These are phyloP conservation scores for Chelmon rostratus DNA, from an alignment of 2,797 vertebrate genomes.

Conservation along the genomic window DNA sequence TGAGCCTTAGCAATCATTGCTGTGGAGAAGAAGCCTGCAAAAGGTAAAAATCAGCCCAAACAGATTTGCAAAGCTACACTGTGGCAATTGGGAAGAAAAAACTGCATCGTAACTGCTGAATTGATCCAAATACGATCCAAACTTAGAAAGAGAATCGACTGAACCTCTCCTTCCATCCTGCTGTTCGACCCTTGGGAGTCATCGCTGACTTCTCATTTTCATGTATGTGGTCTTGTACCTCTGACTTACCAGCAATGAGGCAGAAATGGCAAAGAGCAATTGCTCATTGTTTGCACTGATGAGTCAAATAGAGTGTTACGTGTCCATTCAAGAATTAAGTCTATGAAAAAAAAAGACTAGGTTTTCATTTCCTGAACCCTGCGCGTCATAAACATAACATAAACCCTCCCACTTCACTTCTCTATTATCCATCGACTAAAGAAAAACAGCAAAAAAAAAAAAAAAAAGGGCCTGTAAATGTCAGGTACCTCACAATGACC, in stretches of 20 bases:
- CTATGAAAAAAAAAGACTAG: not conserved
- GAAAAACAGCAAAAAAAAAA: slow-evolving; percentile 5
- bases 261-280: slow-evolving; percentile 23
- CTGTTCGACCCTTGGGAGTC: not conserved
- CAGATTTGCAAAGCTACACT: not conserved
- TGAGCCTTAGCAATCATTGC: not conserved
- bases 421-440: not conserved
- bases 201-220: not conserved
- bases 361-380: slow-evolving; percentile 34
- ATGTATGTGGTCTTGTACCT: slow-evolving; percentile 4
- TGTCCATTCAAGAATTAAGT: slow-evolving; percentile 39
- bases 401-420: slow-evolving; percentile 26
- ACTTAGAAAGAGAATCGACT: slow-evolving; percentile 7
- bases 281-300: slow-evolving; percentile 29
- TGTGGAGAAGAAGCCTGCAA: not conserved
- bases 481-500: not conserved
- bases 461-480: slow-evolving; percentile 2
- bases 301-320: slow-evolving; percentile 31
- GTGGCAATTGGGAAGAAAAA: slow-evolving; percentile 18
- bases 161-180: not conserved
- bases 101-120: not conserved
- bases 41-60: slow-evolving; percentile 4
- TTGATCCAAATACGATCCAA: not conserved
- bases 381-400: not conserved
- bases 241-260: slow-evolving; percentile 31